Base-by-base conservation (phyloP, 2,113 vertebrate species). In the Cottus gobio region DNA sequence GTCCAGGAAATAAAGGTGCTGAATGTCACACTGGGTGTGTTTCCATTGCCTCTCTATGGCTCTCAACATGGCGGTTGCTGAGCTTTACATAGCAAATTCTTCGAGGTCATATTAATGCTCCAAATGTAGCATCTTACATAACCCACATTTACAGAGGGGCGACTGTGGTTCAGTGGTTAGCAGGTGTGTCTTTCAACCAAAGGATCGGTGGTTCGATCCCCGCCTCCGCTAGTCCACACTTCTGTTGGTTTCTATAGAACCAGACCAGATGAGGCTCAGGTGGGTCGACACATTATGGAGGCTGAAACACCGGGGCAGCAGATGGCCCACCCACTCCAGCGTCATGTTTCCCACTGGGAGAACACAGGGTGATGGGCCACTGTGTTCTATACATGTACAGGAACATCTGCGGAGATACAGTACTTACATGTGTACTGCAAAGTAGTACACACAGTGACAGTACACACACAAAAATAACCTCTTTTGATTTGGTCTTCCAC, bases 281-380 rank as follows among this genome's bases (percentile, higher is more conserved):
- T 50, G 31, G 63, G 26, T 67, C 44, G 18, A 56, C 36, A 42
- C 18, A 28, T 22, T 26, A 48, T 50, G 20, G 22, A 60, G n/a
- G 34, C n/a, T 57, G 37, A 52, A 72, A 31, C 22, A 56, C 73
- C 31, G 15, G 46, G 46, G 71, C 31, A 71, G 48, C 83, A 80
- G 87, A 78, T 87, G 81, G 84, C 78, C 39, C 15, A 57, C 54
- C 68, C 61, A 80, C 79, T 65, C 36, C 26, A 72, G 71, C 31
- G 22, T 63, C 22, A 52, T 69, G 67, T 63, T 87, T 73, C 78
- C 85, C 85, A 42, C 8, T 57, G 66, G 75, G 80, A 79, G 36
- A 84, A 85, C 73, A 65, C 74, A 66, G 62, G 42, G 34, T 61
- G 24, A 50, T 50, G 48, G 13, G 46, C 2, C 7, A 7, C 48